Evolutionary conservation across 92 coral and sea anemone species (phyloP), one percentile per base, ranked within the genome.

Genomic region (Porites cylindrica): DNA sequence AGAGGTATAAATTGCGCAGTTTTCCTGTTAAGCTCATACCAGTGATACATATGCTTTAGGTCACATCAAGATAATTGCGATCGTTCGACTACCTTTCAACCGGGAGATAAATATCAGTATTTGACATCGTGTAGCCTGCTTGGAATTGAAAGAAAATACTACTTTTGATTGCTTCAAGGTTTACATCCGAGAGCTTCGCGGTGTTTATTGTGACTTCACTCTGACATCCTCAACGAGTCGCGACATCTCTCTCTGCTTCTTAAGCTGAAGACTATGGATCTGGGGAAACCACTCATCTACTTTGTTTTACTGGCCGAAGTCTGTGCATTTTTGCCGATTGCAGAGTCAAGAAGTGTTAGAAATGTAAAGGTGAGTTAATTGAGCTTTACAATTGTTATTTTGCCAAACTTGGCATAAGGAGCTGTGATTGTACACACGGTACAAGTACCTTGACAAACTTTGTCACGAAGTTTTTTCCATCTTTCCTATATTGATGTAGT

Each of bases 71-170:
- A 59, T 82, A 82, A 70, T 61, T 70, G 38, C 11, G 26, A 56
- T 82, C 73, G 70, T 76, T 19, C 60, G 67, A 54, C 76, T 12
- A 56, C 62, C 56, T 81, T 53, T 81, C 86, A 29, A 19, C 86
- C 14, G 70, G 23, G 59, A 29, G 86, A 82, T 82, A 82, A 56
- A 82, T 32, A 82, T 82, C 78, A 82, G 78, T 71, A 38, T 70
- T 82, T 70, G 86, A 82, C 86, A 80, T 10, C 62, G 20, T 29
- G 32, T 53, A 52, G 64, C 63, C 78, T 4, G 47, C 47, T 75
- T 26, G 16, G 18, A 21, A 52, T 53, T 75, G 78, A 75, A 52
- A 75, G 78, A 80, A 80, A 51, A 58, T 53, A 17, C 47, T 10
- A 52, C 60, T 32, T 60, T 70, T 68, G 77, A 29, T 70, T 43